A percentile compares a stretch with the other conserved stretches of the same genome.
Evolutionary conservation across 2,888 invertebrate genomes (phyloP).

Genomic region (Candidula unifasciata): DNA sequence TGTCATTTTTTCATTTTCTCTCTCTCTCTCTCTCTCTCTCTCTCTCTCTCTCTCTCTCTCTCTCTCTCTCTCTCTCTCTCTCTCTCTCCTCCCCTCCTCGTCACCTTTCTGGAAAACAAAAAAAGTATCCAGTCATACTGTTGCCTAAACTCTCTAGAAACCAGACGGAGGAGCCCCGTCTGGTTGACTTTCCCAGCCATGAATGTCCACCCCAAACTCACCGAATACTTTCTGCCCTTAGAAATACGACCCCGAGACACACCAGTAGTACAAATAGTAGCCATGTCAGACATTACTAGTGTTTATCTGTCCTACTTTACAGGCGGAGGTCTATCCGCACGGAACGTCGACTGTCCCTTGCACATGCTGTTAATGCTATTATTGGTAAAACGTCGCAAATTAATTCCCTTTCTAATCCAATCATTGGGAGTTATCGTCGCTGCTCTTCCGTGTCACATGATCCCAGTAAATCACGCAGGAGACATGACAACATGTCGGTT

Average conservation of each 20-base stretch:
- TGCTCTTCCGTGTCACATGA: constrained; percentile 44
- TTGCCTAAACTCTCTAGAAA: too few species aligned
- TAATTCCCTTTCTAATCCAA: constrained; percentile 45
- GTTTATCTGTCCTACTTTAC: constrained; percentile 24
- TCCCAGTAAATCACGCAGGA: constrained; percentile 40
- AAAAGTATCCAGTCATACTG: too few species aligned
- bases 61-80: too few species aligned
- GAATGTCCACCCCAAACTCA: neutral
- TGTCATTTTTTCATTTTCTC: too few species aligned
- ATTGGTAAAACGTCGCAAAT: constrained; percentile 35
- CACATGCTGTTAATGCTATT: constrained; percentile 25
- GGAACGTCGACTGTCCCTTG: neutral
- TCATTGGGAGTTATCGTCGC: constrained; percentile 40
- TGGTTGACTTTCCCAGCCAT: too few species aligned
- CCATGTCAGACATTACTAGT: neutral
- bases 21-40: too few species aligned
- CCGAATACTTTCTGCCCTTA: neutral
- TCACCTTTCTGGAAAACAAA: too few species aligned
- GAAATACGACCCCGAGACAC: constrained; percentile 18
- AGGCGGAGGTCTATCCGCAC: neutral
- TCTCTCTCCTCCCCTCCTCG: too few species aligned
- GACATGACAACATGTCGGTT: constrained; percentile 35
- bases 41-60: too few species aligned
- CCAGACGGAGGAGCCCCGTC: too few species aligned
- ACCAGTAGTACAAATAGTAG: constrained; percentile 10